Conservation (phyloP, 2,888 invertebrate genomes). For the Mesorhabditis sp. region DNA sequence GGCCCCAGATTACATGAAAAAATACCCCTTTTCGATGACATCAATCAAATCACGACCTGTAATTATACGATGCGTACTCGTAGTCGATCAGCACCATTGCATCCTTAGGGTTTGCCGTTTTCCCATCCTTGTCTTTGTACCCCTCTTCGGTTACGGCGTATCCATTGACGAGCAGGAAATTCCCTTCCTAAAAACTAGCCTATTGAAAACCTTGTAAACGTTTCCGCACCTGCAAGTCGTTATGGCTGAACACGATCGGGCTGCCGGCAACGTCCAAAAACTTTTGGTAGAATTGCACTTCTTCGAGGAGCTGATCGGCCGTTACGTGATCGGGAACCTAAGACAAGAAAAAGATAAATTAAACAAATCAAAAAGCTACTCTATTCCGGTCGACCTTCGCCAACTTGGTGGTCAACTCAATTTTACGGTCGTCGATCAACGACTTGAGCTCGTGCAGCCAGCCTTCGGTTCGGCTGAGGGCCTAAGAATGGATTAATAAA, state of each 20-base stretch:
- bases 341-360: constrained; percentile 12
- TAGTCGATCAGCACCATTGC: constrained; percentile 38
- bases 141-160: constrained; percentile 30
- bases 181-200: constrained; percentile 29
- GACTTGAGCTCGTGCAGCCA: background rate
- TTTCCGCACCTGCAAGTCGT: constrained; percentile 56
- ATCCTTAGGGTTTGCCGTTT: constrained; percentile 20
- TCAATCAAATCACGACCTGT: constrained; percentile 21
- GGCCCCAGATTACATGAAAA: background rate
- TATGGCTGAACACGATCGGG: constrained; percentile 68
- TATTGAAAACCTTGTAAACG: background rate
- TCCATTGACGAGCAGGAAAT: constrained; percentile 33
- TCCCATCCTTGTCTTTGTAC: constrained; percentile 20
- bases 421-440: background rate
- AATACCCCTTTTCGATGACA: background rate
- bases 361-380: constrained; percentile 13
- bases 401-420: constrained; percentile 1
- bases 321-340: constrained; percentile 34
- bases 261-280: constrained; percentile 31
- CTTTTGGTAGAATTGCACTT: constrained; percentile 37
- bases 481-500: background rate
- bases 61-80: constrained; percentile 41
- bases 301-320: constrained; percentile 31
- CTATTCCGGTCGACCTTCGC: constrained; percentile 28
- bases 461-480: background rate